These are phyloP conservation scores for Neomicropteryx cornuta DNA, from an alignment of 1,140 invertebrate species.

Conservation along the genomic window DNA sequence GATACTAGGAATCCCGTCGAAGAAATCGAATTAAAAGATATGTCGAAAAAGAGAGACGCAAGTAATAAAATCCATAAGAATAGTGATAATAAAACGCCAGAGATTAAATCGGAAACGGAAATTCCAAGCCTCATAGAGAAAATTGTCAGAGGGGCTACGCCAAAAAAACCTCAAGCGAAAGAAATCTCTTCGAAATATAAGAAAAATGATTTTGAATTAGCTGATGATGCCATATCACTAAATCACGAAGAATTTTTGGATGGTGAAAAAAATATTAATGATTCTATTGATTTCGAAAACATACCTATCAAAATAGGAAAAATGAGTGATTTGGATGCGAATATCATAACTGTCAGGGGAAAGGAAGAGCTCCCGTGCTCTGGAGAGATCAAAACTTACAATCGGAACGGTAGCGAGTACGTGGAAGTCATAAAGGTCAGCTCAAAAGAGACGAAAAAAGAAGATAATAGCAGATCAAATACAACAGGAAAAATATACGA, in stretches of 20 bases:
- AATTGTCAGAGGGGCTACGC: slow-evolving; percentile 6
- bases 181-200: too few species aligned
- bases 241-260: slow-evolving; percentile 24
- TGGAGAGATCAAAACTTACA: slow-evolving; percentile 23
- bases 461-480: too few species aligned
- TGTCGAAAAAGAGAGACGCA: too few species aligned
- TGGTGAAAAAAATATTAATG: slow-evolving; percentile 8
- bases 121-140: too few species aligned
- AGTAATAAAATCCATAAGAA: too few species aligned
- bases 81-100: too few species aligned
- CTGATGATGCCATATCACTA: slow-evolving; percentile 42
- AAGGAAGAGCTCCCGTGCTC: slow-evolving; percentile 53
- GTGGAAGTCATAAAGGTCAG: slow-evolving; percentile 10
- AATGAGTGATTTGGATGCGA: slow-evolving; percentile 29
- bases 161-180: too few species aligned
- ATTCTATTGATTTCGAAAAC: slow-evolving; percentile 2
- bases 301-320: slow-evolving; percentile 25
- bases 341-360: slow-evolving; percentile 48
- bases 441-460: too few species aligned
- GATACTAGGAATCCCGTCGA: too few species aligned
- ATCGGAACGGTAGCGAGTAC: slow-evolving; percentile 12
- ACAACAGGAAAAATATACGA: too few species aligned
- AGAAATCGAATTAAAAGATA: too few species aligned
- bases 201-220: slow-evolving; percentile 42
- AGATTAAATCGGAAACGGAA: too few species aligned